phyloP scores from a whole-genome alignment of 2,888 invertebrate species.

The Pandemis heparana region DNA sequence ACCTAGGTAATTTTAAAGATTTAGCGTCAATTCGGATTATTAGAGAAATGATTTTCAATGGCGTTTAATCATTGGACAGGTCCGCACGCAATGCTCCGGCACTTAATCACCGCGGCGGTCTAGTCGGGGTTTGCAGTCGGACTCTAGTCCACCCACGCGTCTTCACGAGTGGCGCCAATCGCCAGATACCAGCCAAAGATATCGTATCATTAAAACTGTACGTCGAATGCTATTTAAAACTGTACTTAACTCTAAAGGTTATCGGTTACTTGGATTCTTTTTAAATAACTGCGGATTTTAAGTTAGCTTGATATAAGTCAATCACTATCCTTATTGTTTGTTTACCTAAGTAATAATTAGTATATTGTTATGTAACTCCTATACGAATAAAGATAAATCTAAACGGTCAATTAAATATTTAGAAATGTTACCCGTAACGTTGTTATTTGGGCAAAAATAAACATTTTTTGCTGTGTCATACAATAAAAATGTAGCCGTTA shows the following conservation, averaged over 20 bases:
- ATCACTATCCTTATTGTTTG: no score
- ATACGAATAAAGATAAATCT: no score
- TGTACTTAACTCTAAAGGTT: not conserved
- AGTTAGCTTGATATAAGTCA: no score
- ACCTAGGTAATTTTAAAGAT: conserved; percentile 13
- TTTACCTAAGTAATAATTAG: no score
- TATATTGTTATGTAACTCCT: no score
- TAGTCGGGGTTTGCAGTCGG: conserved; percentile 58
- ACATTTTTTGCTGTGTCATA: not conserved
- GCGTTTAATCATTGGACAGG: conserved; percentile 39
- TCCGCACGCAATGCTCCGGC: conserved; percentile 30
- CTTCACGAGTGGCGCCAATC: conserved; percentile 50
- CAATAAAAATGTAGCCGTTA: not conserved
- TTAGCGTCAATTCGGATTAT: conserved; percentile 18
- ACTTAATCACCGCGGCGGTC: conserved; percentile 41
- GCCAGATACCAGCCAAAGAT: conserved; percentile 47
- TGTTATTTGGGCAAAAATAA: not conserved
- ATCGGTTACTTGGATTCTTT: not conserved
- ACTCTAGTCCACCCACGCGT: conserved; percentile 73
- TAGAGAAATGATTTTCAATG: conserved; percentile 36
- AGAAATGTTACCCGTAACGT: no score
- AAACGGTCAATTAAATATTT: no score
- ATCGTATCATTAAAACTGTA: conserved; percentile 43
- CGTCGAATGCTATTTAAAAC: conserved; percentile 18
- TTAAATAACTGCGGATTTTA: conserved; percentile 17